These are phyloP conservation scores for Eueides isabella DNA, from an alignment of 1,140 invertebrate genomes.

Conservation along the genomic window DNA sequence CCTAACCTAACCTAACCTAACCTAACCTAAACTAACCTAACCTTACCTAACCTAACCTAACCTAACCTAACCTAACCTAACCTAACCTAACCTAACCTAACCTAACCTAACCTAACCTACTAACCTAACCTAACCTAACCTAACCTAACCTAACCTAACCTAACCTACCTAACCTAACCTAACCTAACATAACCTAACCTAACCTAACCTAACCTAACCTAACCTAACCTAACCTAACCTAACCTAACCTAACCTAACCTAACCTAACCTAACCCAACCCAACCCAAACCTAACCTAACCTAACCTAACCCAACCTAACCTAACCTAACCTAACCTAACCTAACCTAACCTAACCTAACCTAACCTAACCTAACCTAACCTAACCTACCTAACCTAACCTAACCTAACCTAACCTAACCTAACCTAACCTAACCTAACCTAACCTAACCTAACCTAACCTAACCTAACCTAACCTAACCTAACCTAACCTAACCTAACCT, in stretches of 20 bases:
- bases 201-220: too few relatives aligned
- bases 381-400: too few relatives aligned
- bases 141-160: too few relatives aligned
- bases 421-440: conserved; percentile 2
- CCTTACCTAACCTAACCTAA: neutral
- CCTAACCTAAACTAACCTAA: too few relatives aligned
- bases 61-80: conserved; percentile 2
- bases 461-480: conserved; percentile 19
- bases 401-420: conserved; percentile 57
- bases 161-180: too few relatives aligned
- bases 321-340: conserved; percentile 12
- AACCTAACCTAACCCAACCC: conserved; percentile 34
- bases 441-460: conserved; percentile 17
- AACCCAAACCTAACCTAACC: too few relatives aligned
- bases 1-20: neutral
- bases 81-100: neutral
- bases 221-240: neutral
- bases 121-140: too few relatives aligned
- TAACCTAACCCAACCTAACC: neutral
- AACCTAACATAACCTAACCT: too few relatives aligned
- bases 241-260: conserved; percentile 21
- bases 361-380: conserved; percentile 45
- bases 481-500: neutral
- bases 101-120: too few relatives aligned
- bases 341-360: conserved; percentile 25